Percentiles rank a stretch among this genome's conserved stretches.
phyloP scores from a whole-genome alignment of 2,797 vertebrate genomes.

The Diglossa cyanea region DNA sequence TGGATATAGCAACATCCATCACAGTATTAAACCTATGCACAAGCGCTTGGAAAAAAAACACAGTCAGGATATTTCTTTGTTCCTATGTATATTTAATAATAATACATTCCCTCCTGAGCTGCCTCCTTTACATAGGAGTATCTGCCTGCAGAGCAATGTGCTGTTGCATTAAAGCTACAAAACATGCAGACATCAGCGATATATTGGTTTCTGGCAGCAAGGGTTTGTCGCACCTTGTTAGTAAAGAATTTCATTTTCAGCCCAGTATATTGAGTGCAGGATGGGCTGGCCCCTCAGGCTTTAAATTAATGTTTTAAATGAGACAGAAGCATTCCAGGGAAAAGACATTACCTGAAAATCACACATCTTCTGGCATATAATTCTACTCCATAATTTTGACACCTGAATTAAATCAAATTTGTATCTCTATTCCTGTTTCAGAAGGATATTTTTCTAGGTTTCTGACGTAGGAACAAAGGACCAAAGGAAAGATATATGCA shows the following conservation, averaged over 20 bases:
- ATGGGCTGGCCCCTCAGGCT: background rate
- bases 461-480: background rate
- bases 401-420: background rate
- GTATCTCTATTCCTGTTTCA: background rate
- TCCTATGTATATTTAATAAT: background rate
- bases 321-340: background rate
- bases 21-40: background rate
- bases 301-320: background rate
- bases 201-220: background rate
- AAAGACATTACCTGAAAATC: background rate
- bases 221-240: background rate
- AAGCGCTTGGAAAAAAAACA: background rate
- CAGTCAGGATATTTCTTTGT: background rate
- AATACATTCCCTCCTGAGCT: background rate
- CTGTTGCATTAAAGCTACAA: background rate
- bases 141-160: background rate
- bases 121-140: background rate
- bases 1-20: background rate
- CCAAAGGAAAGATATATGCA: background rate
- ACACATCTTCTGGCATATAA: background rate
- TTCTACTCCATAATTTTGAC: background rate
- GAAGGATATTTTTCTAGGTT: background rate
- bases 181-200: background rate
- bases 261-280: background rate
- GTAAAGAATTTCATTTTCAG: background rate